phyloP scores from a whole-genome alignment of 2,888 invertebrate species.

The Campopleginae sp. region DNA sequence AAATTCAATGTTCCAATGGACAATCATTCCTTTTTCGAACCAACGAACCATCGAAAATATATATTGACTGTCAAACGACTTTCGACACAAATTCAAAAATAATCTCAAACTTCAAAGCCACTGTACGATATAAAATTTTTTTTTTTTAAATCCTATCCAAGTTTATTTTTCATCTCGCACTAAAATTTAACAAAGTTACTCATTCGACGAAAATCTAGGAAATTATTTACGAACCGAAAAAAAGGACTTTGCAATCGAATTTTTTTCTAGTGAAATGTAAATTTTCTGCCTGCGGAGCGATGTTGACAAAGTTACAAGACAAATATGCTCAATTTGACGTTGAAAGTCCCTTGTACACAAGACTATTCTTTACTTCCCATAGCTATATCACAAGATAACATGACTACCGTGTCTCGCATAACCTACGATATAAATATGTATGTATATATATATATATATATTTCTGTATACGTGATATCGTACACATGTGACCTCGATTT shows the following conservation, averaged over 20 bases:
- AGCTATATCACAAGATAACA: slow-evolving; percentile 43
- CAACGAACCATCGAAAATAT: neutral
- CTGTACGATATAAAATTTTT: too few species aligned
- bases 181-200: neutral
- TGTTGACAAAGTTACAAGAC: neutral
- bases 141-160: too few species aligned
- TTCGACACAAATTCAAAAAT: neutral
- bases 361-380: slow-evolving; percentile 29
- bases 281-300: neutral
- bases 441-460: slow-evolving; percentile 9
- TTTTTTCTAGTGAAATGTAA: neutral
- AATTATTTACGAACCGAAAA: neutral
- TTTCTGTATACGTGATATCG: slow-evolving; percentile 10
- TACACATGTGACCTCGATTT: slow-evolving; percentile 27
- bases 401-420: slow-evolving; percentile 41
- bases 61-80: neutral
- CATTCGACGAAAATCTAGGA: neutral
- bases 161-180: neutral
- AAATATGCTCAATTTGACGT: slow-evolving; percentile 3
- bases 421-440: slow-evolving; percentile 20
- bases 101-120: neutral
- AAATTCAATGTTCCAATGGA: neutral
- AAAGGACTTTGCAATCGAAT: neutral
- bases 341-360: slow-evolving; percentile 2
- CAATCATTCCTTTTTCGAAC: neutral